Conservation (phyloP, 2,888 invertebrate species). For the Hoplodrina blanda region DNA sequence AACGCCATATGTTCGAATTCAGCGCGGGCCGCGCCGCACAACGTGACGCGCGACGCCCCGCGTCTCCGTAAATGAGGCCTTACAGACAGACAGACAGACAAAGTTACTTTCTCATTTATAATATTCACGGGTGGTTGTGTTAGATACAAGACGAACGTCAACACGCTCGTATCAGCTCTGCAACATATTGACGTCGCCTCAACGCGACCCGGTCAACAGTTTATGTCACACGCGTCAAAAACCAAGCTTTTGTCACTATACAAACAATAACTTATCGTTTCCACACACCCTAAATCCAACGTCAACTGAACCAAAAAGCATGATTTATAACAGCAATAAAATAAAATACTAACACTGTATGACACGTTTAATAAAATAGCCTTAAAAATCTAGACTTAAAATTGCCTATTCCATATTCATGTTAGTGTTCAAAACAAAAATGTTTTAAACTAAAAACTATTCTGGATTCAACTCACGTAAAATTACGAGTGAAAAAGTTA, state of each 20-base stretch:
- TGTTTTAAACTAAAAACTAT: conserved; percentile 42
- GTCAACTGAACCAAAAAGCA: conserved; percentile 33
- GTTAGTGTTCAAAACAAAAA: conserved; percentile 33
- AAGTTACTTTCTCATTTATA: too few species aligned
- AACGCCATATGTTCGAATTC: too few species aligned
- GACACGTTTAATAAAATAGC: conserved; percentile 27
- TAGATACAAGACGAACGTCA: too few species aligned
- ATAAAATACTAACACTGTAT: conserved; percentile 13
- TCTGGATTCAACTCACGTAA: conserved; percentile 38
- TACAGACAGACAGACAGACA: too few species aligned
- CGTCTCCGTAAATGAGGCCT: too few species aligned
- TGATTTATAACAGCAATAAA: conserved; percentile 46
- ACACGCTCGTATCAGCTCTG: too few species aligned
- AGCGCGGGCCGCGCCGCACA: too few species aligned
- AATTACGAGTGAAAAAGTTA: conserved; percentile 49
- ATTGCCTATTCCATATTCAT: conserved; percentile 50
- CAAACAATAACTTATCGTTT: conserved; percentile 33
- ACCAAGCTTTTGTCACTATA: conserved; percentile 10
- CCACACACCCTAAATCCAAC: conserved; percentile 27
- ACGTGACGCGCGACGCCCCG: too few species aligned
- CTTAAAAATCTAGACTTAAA: conserved; percentile 8
- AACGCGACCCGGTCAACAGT: too few species aligned
- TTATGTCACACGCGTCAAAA: too few species aligned
- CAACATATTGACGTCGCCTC: too few species aligned
- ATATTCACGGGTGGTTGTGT: too few species aligned